A percentile compares a stretch with the other conserved stretches of the same genome.
These are phyloP conservation scores for Mus caroli DNA, from an alignment of 2,797 vertebrate species.

Conservation along the genomic window DNA sequence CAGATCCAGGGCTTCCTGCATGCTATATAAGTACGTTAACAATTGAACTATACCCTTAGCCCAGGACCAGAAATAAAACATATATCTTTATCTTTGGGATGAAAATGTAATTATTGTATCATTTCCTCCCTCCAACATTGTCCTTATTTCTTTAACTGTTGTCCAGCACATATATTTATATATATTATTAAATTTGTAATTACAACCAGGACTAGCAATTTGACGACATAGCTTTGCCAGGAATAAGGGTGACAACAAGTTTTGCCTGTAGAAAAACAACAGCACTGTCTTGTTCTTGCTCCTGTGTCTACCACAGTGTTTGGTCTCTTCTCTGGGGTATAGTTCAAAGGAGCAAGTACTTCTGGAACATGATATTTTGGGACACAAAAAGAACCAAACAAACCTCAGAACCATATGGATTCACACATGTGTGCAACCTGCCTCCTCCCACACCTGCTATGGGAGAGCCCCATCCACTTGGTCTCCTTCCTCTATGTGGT, in stretches of 20 bases:
- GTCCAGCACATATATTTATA: neutral
- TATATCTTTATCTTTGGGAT: neutral
- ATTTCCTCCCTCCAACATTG: neutral
- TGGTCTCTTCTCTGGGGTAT: neutral
- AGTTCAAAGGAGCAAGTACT: neutral
- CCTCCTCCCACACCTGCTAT: too few species aligned
- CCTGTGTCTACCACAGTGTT: accelerated
- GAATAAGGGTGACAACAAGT: neutral
- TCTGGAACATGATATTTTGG: neutral
- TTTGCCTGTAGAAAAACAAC: too few species aligned
- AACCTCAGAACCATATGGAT: neutral
- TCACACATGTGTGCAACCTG: neutral
- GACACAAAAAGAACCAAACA: neutral
- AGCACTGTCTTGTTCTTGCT: neutral
- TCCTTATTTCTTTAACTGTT: neutral
- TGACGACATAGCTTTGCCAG: neutral
- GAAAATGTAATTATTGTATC: neutral
- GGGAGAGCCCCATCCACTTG: neutral
- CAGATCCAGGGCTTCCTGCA: neutral
- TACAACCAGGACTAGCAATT: neutral
- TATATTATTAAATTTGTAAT: neutral
- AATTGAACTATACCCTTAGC: neutral
- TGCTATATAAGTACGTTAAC: neutral
- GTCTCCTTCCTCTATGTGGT: neutral
- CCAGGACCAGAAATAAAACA: neutral